Conservation (phyloP, 2,888 invertebrate species). For the Plemyria rubiginata region DNA sequence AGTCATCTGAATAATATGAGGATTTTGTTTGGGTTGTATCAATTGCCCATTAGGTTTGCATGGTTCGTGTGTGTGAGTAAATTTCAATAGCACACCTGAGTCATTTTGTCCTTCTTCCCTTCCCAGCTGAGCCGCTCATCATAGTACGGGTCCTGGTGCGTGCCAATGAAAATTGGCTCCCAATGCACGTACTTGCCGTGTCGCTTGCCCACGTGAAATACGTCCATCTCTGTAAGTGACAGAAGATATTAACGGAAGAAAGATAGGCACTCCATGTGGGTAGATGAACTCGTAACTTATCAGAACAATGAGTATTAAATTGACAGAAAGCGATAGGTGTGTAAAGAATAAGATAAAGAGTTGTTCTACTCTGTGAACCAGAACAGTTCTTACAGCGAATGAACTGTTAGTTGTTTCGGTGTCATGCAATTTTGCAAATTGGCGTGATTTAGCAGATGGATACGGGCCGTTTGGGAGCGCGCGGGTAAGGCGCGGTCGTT, state of each 20-base stretch:
- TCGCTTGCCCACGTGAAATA: slow-evolving; percentile 94
- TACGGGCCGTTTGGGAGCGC: slow-evolving; percentile 62
- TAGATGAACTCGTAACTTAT: background rate
- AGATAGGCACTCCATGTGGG: background rate
- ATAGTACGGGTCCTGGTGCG: slow-evolving; percentile 94
- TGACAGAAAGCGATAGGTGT: background rate
- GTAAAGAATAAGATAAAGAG: slow-evolving; percentile 2
- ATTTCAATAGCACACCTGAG: slow-evolving; percentile 87
- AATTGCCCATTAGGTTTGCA: too few relatives aligned
- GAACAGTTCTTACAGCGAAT: slow-evolving; percentile 12
- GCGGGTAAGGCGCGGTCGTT: slow-evolving; percentile 67
- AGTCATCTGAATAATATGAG: too few relatives aligned
- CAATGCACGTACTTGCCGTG: slow-evolving; percentile 92
- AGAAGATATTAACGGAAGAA: background rate
- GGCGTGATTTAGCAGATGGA: slow-evolving; percentile 59
- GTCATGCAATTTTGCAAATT: slow-evolving; percentile 68
- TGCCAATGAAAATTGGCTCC: slow-evolving; percentile 98
- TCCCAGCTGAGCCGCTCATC: slow-evolving; percentile 97
- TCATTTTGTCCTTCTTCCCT: slow-evolving; percentile 98
- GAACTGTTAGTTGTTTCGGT: slow-evolving; percentile 24
- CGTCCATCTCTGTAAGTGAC: slow-evolving; percentile 80
- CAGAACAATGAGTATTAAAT: background rate
- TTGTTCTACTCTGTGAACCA: slow-evolving; percentile 14
- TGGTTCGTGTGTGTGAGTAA: background rate
- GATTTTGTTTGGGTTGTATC: too few relatives aligned